A percentile compares a stretch with the other conserved stretches of the same genome.
These are phyloP conservation scores for Sterrhoptilus dennistouni DNA, from an alignment of 2,113 vertebrate species.

Conservation along the genomic window DNA sequence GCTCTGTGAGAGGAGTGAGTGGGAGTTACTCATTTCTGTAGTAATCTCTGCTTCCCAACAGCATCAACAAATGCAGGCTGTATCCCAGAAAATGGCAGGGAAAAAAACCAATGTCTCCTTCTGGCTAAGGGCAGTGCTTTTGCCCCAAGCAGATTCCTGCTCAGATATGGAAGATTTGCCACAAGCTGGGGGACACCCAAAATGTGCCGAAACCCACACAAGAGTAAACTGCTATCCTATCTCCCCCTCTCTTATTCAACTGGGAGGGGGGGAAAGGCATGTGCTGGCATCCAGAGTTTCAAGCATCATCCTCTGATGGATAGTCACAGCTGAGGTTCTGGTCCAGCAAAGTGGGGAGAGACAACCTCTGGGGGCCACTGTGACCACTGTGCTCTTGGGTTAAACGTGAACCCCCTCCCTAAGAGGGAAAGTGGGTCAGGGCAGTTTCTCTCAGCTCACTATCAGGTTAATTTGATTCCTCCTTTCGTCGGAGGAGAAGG, in stretches of 20 bases:
- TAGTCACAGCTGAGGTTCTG: neutral
- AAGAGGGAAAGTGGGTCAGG: neutral
- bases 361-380: neutral
- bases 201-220: neutral
- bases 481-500: neutral
- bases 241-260: rapidly evolving
- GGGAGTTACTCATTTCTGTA: conserved; percentile 25
- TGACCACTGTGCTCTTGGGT: rapidly evolving
- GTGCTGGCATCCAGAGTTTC: neutral
- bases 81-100: neutral
- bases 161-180: neutral
- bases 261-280: neutral
- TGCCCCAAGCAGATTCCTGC: neutral
- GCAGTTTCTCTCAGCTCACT: neutral
- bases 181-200: neutral
- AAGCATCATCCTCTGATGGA: neutral
- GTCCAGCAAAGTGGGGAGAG: neutral
- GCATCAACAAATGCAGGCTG: conserved; percentile 4
- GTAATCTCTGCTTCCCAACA: conserved; percentile 31
- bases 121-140: neutral
- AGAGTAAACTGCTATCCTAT: neutral
- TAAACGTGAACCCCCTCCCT: neutral
- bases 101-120: neutral
- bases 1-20: neutral
- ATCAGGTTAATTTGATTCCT: conserved; percentile 9